Evolutionary conservation across 2,113 vertebrate species (phyloP), one percentile per base, ranked within the genome.

Genomic region (Malaclemys terrapin): DNA sequence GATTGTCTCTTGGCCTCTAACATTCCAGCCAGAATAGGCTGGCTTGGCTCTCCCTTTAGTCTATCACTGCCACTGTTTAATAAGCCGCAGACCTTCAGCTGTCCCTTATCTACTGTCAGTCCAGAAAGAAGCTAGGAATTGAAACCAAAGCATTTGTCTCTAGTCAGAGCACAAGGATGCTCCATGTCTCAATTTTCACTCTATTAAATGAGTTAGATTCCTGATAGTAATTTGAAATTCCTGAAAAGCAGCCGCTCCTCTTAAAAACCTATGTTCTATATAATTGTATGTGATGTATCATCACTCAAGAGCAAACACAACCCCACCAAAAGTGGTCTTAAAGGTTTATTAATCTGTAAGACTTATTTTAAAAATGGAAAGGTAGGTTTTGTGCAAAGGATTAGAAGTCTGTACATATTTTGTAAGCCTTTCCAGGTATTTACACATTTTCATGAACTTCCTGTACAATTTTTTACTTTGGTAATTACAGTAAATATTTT

Each of bases 361-460:
- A 75, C 1, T 59, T 7, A 88, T 59, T 20, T 52, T 14, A 50
- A n/a, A 87, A 57, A 25, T 69, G 42, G 14, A 84, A 84, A 82
- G 54, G 25, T 22, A 4, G n/a, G 7, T 13, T 87, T 12, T 84
- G 6, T 87, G 9, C 72, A 82, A 10, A 57, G 76, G 59, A 31
- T 38, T 1, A 27, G 4, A 19, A 27, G 3, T 38, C 49, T 12
- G 10, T 8, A 31, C 27, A 72, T 5, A 3, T 52, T 80, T 56
- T 3, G 0, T 14, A 76, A 6, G 2, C 45, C 6, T 52, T 50
- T 35, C 9, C 10, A 38, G 5, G 50, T 83, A 52, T 4, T 4
- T 29, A 80, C 3, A 6, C 29, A n/a, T 57, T 49, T 72, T 54
- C 20, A 56, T 62, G 6, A 85, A 12, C 1, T 47, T 88, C 10